These are phyloP conservation scores for Luffia ferchaultella DNA, from an alignment of 2,888 invertebrate genomes.

Conservation along the genomic window DNA sequence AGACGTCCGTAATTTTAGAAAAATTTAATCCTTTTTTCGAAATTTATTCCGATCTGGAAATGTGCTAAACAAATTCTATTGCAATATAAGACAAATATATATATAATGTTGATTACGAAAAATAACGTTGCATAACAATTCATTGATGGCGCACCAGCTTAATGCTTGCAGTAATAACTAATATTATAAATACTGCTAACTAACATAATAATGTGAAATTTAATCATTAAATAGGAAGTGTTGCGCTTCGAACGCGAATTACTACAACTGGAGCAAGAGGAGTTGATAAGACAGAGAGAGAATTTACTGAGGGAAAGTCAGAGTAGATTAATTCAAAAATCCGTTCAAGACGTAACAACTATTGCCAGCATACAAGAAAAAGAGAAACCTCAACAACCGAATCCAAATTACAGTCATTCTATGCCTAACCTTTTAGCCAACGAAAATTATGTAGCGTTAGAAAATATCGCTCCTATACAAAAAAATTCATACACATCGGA, in stretches of 20 bases:
- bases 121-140: too few species aligned
- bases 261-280: slow-evolving; percentile 79
- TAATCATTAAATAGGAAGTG: slow-evolving; percentile 62
- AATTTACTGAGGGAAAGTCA: slow-evolving; percentile 73
- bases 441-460: slow-evolving; percentile 30
- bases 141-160: slow-evolving; percentile 27
- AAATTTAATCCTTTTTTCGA: too few species aligned
- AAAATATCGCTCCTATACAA: slow-evolving; percentile 30
- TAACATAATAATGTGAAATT: too few species aligned
- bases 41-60: too few species aligned
- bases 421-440: slow-evolving; percentile 55
- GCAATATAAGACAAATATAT: too few species aligned
- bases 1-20: too few species aligned
- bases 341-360: slow-evolving; percentile 69
- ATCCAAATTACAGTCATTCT: slow-evolving; percentile 46
- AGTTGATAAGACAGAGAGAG: slow-evolving; percentile 76
- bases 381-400: slow-evolving; percentile 28
- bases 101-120: too few species aligned
- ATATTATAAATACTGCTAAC: slow-evolving; percentile 17
- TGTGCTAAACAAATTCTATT: too few species aligned
- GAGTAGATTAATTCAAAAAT: slow-evolving; percentile 66
- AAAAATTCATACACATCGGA: slow-evolving; percentile 24
- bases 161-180: slow-evolving; percentile 20
- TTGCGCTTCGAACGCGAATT: slow-evolving; percentile 82
- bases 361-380: slow-evolving; percentile 38